A percentile compares a stretch with the other conserved stretches of the same genome.
Conservation (phyloP, 2,113 vertebrate species). For the Steatornis caripensis region DNA sequence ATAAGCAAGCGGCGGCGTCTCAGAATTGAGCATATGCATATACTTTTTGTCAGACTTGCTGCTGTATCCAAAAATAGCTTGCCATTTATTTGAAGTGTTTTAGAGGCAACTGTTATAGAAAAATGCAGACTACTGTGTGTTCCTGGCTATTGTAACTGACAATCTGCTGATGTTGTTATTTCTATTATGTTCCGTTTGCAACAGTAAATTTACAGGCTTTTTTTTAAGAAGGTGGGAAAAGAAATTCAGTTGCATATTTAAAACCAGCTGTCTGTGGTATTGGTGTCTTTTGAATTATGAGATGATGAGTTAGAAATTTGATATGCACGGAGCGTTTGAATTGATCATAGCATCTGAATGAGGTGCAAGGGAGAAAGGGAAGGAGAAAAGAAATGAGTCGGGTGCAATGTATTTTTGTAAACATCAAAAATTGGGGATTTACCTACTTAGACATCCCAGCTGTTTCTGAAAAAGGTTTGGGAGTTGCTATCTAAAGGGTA, state of each 20-base stretch:
- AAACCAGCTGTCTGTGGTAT: not conserved
- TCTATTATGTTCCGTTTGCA: slow-evolving; percentile 8
- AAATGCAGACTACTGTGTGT: slow-evolving; percentile 3
- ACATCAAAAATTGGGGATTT: not conserved
- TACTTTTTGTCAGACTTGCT: not conserved
- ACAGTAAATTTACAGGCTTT: not conserved
- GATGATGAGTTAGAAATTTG: not conserved
- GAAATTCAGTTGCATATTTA: not conserved
- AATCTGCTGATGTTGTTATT: slow-evolving; percentile 39
- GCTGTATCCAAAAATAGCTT: slow-evolving; percentile 32
- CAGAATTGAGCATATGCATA: not conserved
- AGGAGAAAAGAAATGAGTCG: not conserved
- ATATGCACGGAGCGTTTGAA: not conserved
- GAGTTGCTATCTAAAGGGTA: not conserved
- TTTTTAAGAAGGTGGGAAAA: not conserved
- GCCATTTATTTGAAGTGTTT: slow-evolving; percentile 5
- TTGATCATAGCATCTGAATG: not conserved
- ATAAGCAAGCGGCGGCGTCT: not conserved
- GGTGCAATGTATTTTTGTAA: not conserved
- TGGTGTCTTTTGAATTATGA: not conserved
- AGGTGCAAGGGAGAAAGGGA: not conserved
- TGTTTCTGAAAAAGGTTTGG: not conserved
- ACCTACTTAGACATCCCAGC: not conserved
- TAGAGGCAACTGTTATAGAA: not conserved
- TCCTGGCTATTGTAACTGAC: slow-evolving; percentile 36